phyloP scores from a whole-genome alignment of 2,797 vertebrate genomes.

The Rachycentron canadum region DNA sequence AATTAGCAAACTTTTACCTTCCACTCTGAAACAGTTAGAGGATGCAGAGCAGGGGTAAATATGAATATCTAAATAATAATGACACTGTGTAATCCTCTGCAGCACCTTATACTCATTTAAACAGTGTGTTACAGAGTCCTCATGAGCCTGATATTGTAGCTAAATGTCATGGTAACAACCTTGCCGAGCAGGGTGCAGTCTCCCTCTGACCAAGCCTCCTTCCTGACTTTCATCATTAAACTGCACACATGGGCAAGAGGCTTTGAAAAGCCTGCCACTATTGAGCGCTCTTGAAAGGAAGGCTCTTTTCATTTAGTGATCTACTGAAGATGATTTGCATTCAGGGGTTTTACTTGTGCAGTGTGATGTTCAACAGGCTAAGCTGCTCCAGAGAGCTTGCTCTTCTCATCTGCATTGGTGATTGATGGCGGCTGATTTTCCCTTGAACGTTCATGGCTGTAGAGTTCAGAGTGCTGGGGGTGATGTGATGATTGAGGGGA shows the following conservation, averaged over 20 bases:
- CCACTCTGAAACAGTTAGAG: constrained; percentile 37
- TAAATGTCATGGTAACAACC: constrained; percentile 73
- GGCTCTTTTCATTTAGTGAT: constrained; percentile 75
- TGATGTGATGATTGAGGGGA: constrained; percentile 16
- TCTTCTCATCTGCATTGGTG: constrained; percentile 76
- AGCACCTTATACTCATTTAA: constrained; percentile 39
- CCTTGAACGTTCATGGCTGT: constrained; percentile 73
- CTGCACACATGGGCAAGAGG: constrained; percentile 63
- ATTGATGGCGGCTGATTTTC: constrained; percentile 77
- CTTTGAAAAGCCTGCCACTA: constrained; percentile 70
- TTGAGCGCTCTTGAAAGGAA: constrained; percentile 73
- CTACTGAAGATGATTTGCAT: constrained; percentile 79
- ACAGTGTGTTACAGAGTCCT: constrained; percentile 40
- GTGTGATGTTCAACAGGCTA: constrained; percentile 80
- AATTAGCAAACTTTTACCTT: constrained; percentile 61
- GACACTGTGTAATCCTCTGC: constrained; percentile 33
- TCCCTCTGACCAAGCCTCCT: constrained; percentile 56
- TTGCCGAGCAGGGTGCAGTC: constrained; percentile 49
- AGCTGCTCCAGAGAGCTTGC: constrained; percentile 67
- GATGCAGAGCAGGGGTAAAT: constrained; percentile 17
- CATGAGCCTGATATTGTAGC: constrained; percentile 41
- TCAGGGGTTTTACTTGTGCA: constrained; percentile 76
- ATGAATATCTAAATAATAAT: constrained; percentile 44
- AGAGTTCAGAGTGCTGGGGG: constrained; percentile 63
- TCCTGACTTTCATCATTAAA: constrained; percentile 78